Evolutionary conservation across 2,797 vertebrate genomes (phyloP).

Genomic region (Chaenodraco wilsoni): DNA sequence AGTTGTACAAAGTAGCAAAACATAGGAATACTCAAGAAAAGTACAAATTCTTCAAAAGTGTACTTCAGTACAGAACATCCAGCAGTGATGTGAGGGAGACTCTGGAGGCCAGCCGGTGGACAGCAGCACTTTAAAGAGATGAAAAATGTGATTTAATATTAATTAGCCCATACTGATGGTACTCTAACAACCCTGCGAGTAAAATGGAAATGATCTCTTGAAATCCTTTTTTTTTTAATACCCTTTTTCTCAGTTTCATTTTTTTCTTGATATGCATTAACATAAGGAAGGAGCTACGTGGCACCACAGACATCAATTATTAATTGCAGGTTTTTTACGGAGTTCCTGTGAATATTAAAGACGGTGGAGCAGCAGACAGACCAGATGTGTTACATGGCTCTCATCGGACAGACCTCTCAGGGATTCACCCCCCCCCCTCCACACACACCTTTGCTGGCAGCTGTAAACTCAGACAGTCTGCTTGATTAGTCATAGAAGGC

Average conservation of each 20-base stretch:
- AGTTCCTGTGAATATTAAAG: constrained; percentile 84
- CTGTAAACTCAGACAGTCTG: constrained; percentile 23
- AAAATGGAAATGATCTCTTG: constrained; percentile 61
- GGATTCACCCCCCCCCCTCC: constrained; percentile 40
- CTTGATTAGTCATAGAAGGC: constrained; percentile 21
- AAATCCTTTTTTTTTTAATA: constrained; percentile 45
- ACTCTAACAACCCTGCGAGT: constrained; percentile 38
- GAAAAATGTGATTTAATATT: constrained; percentile 13
- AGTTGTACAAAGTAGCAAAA: no score
- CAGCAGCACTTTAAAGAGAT: constrained; percentile 56
- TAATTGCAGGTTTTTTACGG: constrained; percentile 76
- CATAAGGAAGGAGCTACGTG: constrained; percentile 78
- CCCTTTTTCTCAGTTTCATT: constrained; percentile 58
- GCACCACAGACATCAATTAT: constrained; percentile 81
- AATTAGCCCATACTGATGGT: constrained; percentile 30
- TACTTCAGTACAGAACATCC: no score
- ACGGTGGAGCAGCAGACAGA: constrained; percentile 60
- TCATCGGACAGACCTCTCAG: constrained; percentile 68
- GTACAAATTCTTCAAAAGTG: no score
- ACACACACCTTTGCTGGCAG: constrained; percentile 26
- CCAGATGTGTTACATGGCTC: constrained; percentile 80
- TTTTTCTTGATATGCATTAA: constrained; percentile 80
- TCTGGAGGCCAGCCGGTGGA: constrained; percentile 39
- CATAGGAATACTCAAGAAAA: no score
- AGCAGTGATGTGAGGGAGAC: neutral